Base-by-base conservation (phyloP, 2,113 vertebrate genomes). In the Polyodon spathula region DNA sequence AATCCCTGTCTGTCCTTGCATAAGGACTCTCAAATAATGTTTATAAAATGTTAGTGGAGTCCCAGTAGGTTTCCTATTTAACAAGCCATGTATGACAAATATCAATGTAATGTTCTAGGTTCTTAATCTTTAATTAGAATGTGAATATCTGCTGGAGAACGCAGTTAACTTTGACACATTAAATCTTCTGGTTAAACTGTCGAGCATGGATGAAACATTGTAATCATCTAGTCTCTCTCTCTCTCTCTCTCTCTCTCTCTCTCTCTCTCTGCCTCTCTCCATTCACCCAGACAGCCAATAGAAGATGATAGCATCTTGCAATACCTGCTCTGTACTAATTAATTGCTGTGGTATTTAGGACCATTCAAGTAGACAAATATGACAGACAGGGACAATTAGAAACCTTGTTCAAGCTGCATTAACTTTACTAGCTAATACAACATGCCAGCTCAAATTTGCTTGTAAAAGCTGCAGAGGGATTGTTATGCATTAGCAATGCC, bases 321-420 rank as follows among this genome's bases (percentile, higher is more conserved):
- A 88, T 92, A 92, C 90, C 89, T 92, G 90, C 86, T 90, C 88
- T 77, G 79, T 86, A 87, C 89, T 94, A 95, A 96, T 96, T 95
- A 95, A 95, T 94, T 82, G 89, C 89, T 90, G 89, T 93, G 92
- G 90, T 95, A 97, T 95, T 97, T 94, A 94, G 90, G 90, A 92
- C 90, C 89, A 90, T 92, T 93, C 87, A 87, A 90, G 90, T 89
- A 92, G 88, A 95, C 92, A 93, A 94, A 96, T 96, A 94, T 97
- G 95, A 97, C 92, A 93, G 92, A 94, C 92, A 93, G 90, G 90
- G 87, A 94, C 92, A 94, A 95, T 97, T 94, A 95, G 89, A 87
- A 92, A 86, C 87, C 87, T 88, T 87, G 91, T 96, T 95, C 93
- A 91, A 94, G 95, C 94, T 93, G 94, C 93, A 96, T 95, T 96